Conservation (phyloP, 1,140 invertebrate species). For the Antheraea pernyi region DNA sequence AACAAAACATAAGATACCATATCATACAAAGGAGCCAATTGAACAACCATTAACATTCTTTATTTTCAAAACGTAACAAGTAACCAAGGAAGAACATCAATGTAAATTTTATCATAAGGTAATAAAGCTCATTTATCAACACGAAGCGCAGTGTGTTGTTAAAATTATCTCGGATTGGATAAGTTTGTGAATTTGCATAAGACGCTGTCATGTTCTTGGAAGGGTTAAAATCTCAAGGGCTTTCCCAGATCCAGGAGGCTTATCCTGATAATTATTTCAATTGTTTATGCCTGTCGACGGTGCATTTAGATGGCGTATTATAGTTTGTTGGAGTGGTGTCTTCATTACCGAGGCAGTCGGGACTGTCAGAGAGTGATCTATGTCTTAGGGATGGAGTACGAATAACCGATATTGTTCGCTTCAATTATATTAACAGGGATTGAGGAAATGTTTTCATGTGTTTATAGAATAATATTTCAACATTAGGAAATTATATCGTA, state of each 20-base stretch:
- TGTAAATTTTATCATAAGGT: slow-evolving; percentile 5
- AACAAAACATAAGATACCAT: slow-evolving; percentile 53
- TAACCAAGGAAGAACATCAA: slow-evolving; percentile 18
- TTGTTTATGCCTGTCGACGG: slow-evolving; percentile 77
- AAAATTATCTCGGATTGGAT: slow-evolving; percentile 20
- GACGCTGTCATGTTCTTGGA: slow-evolving; percentile 70
- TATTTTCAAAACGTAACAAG: slow-evolving; percentile 21
- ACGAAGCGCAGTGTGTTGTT: slow-evolving; percentile 22
- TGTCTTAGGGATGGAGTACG: slow-evolving; percentile 27
- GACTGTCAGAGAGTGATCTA: slow-evolving; percentile 58
- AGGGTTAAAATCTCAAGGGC: slow-evolving; percentile 74
- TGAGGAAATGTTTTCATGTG: background rate
- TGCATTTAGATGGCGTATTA: slow-evolving; percentile 77
- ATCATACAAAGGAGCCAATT: slow-evolving; percentile 57
- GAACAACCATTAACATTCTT: slow-evolving; percentile 53
- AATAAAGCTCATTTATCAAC: slow-evolving; percentile 25
- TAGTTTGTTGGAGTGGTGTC: slow-evolving; percentile 68
- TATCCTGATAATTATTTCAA: slow-evolving; percentile 79
- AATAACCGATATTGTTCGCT: slow-evolving; percentile 24
- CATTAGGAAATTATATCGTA: background rate
- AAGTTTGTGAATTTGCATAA: slow-evolving; percentile 76
- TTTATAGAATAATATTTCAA: background rate
- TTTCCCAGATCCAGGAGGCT: slow-evolving; percentile 67
- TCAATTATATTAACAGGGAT: background rate
- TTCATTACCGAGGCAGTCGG: slow-evolving; percentile 52